phyloP scores from a whole-genome alignment of 2,888 invertebrate genomes.

The Cantharis rustica region DNA sequence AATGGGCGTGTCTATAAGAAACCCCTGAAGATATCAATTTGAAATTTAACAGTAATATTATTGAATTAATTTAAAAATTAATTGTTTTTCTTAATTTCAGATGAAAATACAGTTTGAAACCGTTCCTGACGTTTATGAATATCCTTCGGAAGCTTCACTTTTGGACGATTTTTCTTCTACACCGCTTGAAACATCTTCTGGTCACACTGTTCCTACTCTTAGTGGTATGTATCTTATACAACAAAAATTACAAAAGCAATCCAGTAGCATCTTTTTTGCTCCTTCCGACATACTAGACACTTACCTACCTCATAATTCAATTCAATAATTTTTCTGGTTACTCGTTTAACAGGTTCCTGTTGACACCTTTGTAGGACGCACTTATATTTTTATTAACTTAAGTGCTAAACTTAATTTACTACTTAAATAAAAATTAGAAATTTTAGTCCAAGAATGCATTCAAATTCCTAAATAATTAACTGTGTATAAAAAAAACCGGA shows the following conservation, averaged over 20 bases:
- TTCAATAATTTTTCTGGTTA: neutral
- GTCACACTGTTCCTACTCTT: constrained; percentile 25
- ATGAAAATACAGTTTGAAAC: constrained; percentile 88
- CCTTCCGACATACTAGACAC: neutral
- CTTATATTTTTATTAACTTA: neutral
- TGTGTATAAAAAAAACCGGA: too few relatives aligned
- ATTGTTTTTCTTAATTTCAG: constrained; percentile 62
- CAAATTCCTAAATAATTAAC: too few relatives aligned
- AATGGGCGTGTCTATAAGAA: too few relatives aligned
- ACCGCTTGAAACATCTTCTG: constrained; percentile 16
- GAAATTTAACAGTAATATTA: too few relatives aligned
- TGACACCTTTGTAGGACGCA: too few relatives aligned
- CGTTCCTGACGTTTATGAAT: constrained; percentile 87
- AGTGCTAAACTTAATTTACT: too few relatives aligned
- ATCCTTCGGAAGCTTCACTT: constrained; percentile 88
- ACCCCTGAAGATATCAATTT: too few relatives aligned
- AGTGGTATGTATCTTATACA: constrained; percentile 17
- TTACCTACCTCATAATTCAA: neutral
- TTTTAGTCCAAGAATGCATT: too few relatives aligned
- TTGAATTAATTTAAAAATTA: too few relatives aligned
- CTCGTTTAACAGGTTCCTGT: neutral
- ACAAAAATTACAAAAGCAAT: too few relatives aligned
- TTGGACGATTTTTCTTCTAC: constrained; percentile 61
- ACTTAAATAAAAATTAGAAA: too few relatives aligned
- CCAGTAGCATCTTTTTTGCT: neutral